phyloP scores from a whole-genome alignment of 2,888 invertebrate species.

The Conchocele bisecta region DNA sequence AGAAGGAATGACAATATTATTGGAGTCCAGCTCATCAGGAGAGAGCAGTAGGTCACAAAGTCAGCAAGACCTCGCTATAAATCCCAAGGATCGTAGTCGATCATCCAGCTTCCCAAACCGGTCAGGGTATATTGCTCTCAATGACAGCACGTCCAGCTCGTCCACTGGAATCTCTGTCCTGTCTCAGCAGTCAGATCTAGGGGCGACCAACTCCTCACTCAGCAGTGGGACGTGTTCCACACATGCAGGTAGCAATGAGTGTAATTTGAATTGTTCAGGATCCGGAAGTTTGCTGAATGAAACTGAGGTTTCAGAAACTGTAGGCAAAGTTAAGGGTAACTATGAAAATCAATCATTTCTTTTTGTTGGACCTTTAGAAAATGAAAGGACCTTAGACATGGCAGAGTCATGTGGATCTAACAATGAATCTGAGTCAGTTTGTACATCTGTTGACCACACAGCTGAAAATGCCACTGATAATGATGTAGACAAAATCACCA shows the following conservation, averaged over 20 bases:
- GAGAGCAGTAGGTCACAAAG: conserved; percentile 59
- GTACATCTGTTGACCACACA: conserved; percentile 1
- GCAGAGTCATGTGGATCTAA: background rate
- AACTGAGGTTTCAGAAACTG: conserved; percentile 32
- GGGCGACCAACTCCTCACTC: conserved; percentile 53
- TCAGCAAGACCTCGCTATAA: conserved; percentile 64
- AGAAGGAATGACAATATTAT: conserved; percentile 40
- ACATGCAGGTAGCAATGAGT: conserved; percentile 54
- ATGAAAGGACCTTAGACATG: conserved; percentile 5
- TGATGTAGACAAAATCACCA: conserved; percentile 27
- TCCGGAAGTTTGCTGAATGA: conserved; percentile 40
- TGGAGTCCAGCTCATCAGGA: conserved; percentile 44
- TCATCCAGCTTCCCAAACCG: conserved; percentile 78
- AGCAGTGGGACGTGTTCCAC: conserved; percentile 56
- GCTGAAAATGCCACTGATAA: conserved; percentile 20
- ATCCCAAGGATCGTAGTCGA: conserved; percentile 61
- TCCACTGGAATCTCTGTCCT: conserved; percentile 57
- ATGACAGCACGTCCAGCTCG: conserved; percentile 56
- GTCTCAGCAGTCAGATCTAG: conserved; percentile 57
- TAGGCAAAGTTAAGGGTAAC: conserved; percentile 27
- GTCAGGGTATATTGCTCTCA: conserved; percentile 62
- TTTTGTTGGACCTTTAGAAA: conserved; percentile 60
- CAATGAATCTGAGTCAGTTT: conserved; percentile 8
- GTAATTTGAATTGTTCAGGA: conserved; percentile 38
- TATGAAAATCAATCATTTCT: conserved; percentile 57